Conservation (phyloP, 2,888 invertebrate species). For the Caenorhabditis plicata region DNA sequence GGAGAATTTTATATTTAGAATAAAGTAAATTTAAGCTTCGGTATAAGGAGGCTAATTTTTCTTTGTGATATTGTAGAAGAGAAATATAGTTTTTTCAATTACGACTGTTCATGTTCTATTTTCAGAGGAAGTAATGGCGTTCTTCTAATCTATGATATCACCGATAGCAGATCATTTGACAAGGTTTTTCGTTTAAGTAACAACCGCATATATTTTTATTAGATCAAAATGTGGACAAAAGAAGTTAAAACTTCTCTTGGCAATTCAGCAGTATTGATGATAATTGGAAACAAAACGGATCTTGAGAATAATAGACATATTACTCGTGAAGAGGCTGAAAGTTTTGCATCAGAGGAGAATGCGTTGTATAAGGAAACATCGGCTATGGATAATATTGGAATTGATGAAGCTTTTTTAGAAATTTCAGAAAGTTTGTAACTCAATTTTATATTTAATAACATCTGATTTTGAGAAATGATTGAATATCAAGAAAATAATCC, state of each 20-base stretch:
- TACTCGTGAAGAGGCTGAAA: constrained; percentile 80
- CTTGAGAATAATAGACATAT: constrained; percentile 87
- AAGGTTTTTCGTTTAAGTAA: constrained; percentile 21
- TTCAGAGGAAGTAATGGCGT: constrained; percentile 85
- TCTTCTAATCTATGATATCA: constrained; percentile 94
- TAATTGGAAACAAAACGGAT: constrained; percentile 96
- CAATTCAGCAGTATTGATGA: constrained; percentile 67
- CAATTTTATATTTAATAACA: background rate
- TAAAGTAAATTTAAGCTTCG: no score
- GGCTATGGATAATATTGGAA: constrained; percentile 67
- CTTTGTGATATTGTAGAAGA: no score
- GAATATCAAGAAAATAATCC: constrained; percentile 20
- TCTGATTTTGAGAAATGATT: background rate
- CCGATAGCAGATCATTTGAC: constrained; percentile 91
- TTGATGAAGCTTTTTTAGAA: constrained; percentile 30
- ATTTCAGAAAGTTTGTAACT: constrained; percentile 18
- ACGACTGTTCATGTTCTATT: no score
- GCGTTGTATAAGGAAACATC: constrained; percentile 69
- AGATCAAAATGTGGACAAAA: constrained; percentile 97
- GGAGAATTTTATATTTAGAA: no score
- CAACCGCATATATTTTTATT: constrained; percentile 50
- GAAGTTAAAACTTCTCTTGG: constrained; percentile 94
- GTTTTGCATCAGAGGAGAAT: constrained; percentile 71
- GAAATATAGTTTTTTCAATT: no score
- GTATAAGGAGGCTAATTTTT: no score